phyloP scores from a whole-genome alignment of 2,113 vertebrate genomes.

The Ahaetulla prasina region DNA sequence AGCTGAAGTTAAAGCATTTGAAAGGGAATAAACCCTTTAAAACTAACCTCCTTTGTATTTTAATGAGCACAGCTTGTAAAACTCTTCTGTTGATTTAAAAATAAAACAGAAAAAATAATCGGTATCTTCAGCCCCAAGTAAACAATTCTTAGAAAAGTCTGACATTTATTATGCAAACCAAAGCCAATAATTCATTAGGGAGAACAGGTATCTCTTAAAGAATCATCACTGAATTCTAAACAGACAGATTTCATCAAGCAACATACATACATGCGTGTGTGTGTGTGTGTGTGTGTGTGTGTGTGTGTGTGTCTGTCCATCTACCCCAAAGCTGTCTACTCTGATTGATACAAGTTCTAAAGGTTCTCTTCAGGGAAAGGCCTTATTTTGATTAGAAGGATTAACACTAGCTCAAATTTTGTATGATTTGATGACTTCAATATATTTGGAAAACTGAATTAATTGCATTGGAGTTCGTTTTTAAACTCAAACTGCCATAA shows the following conservation, averaged over 20 bases:
- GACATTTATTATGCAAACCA: background rate
- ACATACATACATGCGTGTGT: too few species aligned
- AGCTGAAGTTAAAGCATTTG: slow-evolving; percentile 24
- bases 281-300: too few species aligned
- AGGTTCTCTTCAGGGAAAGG: background rate
- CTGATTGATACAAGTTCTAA: background rate
- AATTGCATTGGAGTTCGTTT: background rate
- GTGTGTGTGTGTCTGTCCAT: too few species aligned
- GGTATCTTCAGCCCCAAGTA: background rate
- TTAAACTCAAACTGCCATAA: background rate
- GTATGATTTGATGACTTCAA: background rate
- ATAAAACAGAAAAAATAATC: slow-evolving; percentile 5
- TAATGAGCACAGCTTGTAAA: slow-evolving; percentile 12
- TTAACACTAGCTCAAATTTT: background rate
- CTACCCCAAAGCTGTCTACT: too few species aligned
- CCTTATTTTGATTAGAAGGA: background rate
- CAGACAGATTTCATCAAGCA: background rate
- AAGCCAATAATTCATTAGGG: background rate
- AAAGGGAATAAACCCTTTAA: slow-evolving; percentile 30
- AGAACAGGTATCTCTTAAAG: background rate
- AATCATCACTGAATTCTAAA: background rate
- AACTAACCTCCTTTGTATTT: slow-evolving; percentile 28
- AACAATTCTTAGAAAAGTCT: background rate
- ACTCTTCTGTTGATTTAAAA: background rate
- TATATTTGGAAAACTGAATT: background rate